Base-by-base conservation (phyloP, 1,140 invertebrate genomes). In the Sminthurinus signatus region DNA sequence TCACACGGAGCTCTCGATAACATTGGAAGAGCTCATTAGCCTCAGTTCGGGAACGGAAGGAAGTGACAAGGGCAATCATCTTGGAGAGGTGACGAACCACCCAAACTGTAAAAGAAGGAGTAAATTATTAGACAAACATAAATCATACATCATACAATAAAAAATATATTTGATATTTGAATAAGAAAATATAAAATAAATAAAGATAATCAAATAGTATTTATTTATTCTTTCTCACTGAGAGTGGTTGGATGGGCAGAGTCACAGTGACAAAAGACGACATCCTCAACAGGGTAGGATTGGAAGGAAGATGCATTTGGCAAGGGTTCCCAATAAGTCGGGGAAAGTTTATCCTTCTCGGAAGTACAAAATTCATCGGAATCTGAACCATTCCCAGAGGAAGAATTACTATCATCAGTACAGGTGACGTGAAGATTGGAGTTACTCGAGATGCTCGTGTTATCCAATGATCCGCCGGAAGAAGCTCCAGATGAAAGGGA, bases 221-320 rank as follows among this genome's bases (percentile, higher is more conserved):
- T n/a, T n/a, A n/a, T n/a, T n/a, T n/a, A n/a, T n/a, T n/a, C n/a
- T n/a, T n/a, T n/a, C n/a, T n/a, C n/a, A n/a, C n/a, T n/a, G 32
- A 36, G 32, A 0, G 65, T 69, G 27, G 66, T 66, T 3, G 70
- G 61, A 32, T 71, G 64, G n/a, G 57, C 44, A 12, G 62, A 31
- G 59, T 71, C 70, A 42, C 67, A 67, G 54, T 71, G 70, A 50
- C 70, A 71, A 44, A 71, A 71, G 29, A 71, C 64, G 12, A 71
- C 67, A 36, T 71, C 70, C 32, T 71, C 64, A 32, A 71, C 66
- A 21, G 67, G 64, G 32, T 71, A 71, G n/a, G 66, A 71, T 31
- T 71, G 67, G 44, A 68, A 68, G 17, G 60, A 67, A n/a, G 60
- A 64, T 19, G 65, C 42, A 36, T 68, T 68, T n/a, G 70, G 66